phyloP scores from a whole-genome alignment of 2,113 vertebrate species.

The Cacatua alba region DNA sequence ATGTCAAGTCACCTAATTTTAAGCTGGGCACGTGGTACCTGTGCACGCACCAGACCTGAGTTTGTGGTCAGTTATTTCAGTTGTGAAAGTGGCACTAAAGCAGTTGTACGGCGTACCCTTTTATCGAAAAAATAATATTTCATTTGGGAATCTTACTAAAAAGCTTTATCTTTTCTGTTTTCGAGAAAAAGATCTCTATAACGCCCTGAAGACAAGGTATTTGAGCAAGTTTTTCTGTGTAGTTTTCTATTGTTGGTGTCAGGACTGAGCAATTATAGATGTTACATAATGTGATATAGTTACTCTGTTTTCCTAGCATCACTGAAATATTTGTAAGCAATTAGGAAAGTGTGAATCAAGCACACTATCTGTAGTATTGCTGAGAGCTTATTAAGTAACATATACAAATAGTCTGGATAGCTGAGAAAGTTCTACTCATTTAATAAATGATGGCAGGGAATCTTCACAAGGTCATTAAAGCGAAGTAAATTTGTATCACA shows the following conservation, averaged over 20 bases:
- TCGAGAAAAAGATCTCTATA: not conserved
- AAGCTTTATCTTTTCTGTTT: not conserved
- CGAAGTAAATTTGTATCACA: not conserved
- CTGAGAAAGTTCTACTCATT: not conserved
- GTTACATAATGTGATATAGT: not conserved
- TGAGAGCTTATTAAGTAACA: not conserved
- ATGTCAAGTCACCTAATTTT: not conserved
- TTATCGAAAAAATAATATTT: not conserved
- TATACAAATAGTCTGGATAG: not conserved
- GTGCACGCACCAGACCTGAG: accelerated
- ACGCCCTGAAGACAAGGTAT: not conserved
- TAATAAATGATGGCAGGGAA: not conserved
- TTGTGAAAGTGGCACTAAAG: not conserved
- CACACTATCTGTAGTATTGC: not conserved
- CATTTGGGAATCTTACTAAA: not conserved
- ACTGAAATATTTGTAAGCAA: conserved; percentile 6
- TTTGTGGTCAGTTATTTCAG: not conserved
- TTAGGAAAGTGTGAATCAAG: conserved; percentile 16
- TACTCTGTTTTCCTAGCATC: not conserved
- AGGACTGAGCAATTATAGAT: not conserved
- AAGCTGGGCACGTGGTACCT: not conserved
- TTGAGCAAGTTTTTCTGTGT: not conserved
- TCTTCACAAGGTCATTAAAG: not conserved
- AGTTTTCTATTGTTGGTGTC: not conserved
- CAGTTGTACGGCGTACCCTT: not conserved